Evolutionary conservation across 2,888 invertebrate genomes (phyloP), one percentile per base, ranked within the genome.

Genomic region (Lasioglossum villosulum): DNA sequence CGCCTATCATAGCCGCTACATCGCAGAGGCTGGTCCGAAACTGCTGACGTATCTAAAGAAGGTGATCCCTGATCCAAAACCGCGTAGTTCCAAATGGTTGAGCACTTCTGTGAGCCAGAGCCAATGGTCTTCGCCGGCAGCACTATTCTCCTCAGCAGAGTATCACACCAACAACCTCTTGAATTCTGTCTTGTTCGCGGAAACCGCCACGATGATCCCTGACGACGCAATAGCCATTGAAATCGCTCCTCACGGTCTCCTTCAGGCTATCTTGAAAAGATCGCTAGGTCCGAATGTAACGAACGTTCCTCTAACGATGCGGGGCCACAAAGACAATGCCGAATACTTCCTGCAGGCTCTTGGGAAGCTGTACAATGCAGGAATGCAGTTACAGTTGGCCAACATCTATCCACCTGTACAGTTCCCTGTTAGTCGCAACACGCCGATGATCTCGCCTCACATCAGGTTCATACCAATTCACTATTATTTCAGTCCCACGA

Each of bases 1-100:
- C 90, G 98, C 99, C 0, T 99, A 98, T 93, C 99, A 99, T 94
- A 98, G 98, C 83, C 96, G 97, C 79, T 98, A 98, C 91, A 98
- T 99, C 91, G 96, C 96, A 4, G 96, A 96, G 66, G 97, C 97
- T 87, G 97, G 97, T 34, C 97, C 97, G 0, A 96, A 96, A 66
- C 96, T 98, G 66, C 94, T 97, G 2, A 96, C 96, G 77, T 96
- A 97, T 89, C 93, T 98, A 79, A 96, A 95, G 37, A 94, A 97
- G 92, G 96, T 97, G 0, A 97, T 98, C 72, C 96, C 96, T 0
- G 92, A 96, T 0, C 97, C 97, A 0, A 97, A 97, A 91, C 94
- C 95, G 1, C 96, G 99, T 34, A 97, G 97, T 0, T 93, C 96
- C 0, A 97, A 97, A 84, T 99, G 99, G 99, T 95, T 99, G 14